Evolutionary conservation across 2,888 invertebrate genomes (phyloP).

Genomic region (Clitarchus hookeri): DNA sequence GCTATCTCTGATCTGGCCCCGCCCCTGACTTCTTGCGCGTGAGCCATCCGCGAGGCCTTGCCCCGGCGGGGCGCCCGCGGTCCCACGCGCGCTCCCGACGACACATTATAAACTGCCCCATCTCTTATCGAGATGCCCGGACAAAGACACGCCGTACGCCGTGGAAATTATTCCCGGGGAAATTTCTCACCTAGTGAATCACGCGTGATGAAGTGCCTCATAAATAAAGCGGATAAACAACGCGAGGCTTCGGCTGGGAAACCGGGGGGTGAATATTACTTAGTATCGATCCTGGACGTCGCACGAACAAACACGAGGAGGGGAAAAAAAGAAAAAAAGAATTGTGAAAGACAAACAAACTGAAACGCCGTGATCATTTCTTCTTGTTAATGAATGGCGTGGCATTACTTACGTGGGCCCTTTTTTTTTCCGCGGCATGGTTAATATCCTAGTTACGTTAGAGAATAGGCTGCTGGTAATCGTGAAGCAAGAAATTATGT

Average conservation of each 20-base stretch:
- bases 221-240: not conserved
- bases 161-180: not conserved
- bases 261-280: not conserved
- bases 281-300: not conserved
- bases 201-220: not conserved
- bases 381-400: not conserved
- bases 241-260: not conserved
- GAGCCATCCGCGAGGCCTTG: no score
- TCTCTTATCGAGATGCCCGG: not conserved
- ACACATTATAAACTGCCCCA: constrained; percentile 1
- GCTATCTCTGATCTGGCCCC: not conserved
- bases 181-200: constrained; percentile 14
- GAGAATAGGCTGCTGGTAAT: not conserved
- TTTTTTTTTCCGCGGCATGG: not conserved
- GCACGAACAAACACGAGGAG: not conserved
- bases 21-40: no score
- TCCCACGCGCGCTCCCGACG: not conserved
- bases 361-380: not conserved
- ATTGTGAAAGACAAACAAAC: not conserved
- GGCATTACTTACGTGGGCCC: not conserved
- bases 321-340: not conserved
- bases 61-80: no score
- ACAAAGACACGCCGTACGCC: not conserved
- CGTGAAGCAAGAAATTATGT: not conserved
- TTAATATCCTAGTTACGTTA: not conserved